Evolutionary conservation across 2,113 vertebrate genomes (phyloP).

Genomic region (Carettochelys insculpta): DNA sequence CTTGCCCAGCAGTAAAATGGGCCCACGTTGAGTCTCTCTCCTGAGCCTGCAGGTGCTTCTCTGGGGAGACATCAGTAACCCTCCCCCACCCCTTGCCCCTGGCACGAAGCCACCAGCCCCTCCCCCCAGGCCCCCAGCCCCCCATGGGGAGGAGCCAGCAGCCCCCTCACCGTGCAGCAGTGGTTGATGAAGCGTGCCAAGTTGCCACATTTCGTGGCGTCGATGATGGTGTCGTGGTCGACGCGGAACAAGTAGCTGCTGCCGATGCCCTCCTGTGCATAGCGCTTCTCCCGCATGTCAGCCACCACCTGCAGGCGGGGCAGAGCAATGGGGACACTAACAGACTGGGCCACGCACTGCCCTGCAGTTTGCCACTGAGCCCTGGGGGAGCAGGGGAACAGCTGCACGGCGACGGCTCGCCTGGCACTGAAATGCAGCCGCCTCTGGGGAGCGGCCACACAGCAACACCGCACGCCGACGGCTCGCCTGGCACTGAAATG

Average conservation of each 20-base stretch:
- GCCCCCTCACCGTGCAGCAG: slow-evolving; percentile 88
- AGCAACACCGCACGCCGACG: not conserved
- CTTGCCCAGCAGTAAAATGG: not conserved
- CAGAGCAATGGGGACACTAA: not conserved
- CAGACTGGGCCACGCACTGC: not conserved
- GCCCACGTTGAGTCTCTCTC: not conserved
- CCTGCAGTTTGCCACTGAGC: not conserved
- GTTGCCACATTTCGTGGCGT: slow-evolving; percentile 93
- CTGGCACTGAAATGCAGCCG: not conserved
- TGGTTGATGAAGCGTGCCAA: slow-evolving; percentile 93
- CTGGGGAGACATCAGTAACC: too few relatives aligned
- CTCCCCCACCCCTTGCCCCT: too few relatives aligned
- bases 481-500: too few relatives aligned
- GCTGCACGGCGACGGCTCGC: not conserved
- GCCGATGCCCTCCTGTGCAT: slow-evolving; percentile 91
- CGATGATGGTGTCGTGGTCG: slow-evolving; percentile 95
- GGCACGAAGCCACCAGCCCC: too few relatives aligned
- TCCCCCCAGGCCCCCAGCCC: not conserved
- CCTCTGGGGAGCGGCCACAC: not conserved
- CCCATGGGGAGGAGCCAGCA: not conserved
- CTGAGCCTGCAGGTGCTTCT: not conserved
- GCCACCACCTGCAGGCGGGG: slow-evolving; percentile 85
- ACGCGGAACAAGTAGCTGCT: slow-evolving; percentile 95
- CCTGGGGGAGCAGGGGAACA: not conserved
- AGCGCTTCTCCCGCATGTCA: slow-evolving; percentile 92